Evolutionary conservation across 2,888 invertebrate genomes (phyloP), one percentile per base, ranked within the genome.

Genomic region (Ormyrus labotus): DNA sequence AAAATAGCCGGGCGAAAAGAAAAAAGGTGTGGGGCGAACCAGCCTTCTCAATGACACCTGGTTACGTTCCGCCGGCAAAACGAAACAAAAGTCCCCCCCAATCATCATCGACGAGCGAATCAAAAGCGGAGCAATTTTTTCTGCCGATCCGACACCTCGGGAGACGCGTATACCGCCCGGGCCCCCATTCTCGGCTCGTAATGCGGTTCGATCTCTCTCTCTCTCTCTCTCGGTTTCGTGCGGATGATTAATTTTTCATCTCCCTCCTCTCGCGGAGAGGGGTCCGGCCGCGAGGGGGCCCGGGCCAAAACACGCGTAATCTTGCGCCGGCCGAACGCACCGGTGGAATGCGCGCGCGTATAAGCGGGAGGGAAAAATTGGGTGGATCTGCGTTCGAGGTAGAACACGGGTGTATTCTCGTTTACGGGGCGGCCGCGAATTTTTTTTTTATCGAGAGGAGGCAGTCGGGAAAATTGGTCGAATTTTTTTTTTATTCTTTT

Each of bases 281-380:
- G 34, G 34, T 34, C 34, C 34, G 34, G 34, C 34, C 0, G 34
- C 34, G 3, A 34, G 34, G 34, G 34, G 34, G 34, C 34, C 34
- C 34, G 34, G 8, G 53, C 64, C 48, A 80, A 78, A 80, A 80
- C 67, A 71, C 53, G 75, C 75, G 73, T 79, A 79, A 79, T 79
- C 69, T 64, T 11, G 53, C 71, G 71, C 57, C 48, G 19, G 75
- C 8, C 53, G 55, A 13, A n/a, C 57, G 34, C 53, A 61, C 78
- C 78, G 13, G 51, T 48, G 65, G 72, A 67, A 61, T 72, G 78
- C 53, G 47, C n/a, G 55, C 48, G 10, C 13, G 48, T n/a, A 0
- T n/a, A 0, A 48, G 57, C 19, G 13, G 11, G 45, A 50, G 51
- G 6, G 47, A 73, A 67, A 67, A 67, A 75, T 75, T 67, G 60